Evolutionary conservation across 2,888 invertebrate genomes (phyloP).

Genomic region (Rhaphigaster nebulosa): DNA sequence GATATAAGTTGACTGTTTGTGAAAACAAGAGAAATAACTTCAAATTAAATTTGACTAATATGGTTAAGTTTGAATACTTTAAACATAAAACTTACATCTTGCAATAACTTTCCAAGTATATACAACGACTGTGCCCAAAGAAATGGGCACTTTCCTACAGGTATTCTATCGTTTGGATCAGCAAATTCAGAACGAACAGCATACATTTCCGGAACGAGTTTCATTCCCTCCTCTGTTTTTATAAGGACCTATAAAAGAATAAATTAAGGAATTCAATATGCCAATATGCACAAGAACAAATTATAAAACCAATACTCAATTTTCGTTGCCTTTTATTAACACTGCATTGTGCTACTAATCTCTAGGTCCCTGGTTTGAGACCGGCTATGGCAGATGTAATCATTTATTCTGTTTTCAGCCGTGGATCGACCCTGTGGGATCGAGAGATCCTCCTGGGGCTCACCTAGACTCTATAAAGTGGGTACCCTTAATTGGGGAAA

Average conservation of each 20-base stretch:
- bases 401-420: no score
- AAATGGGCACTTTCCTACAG: conserved; percentile 92
- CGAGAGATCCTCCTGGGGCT: no score
- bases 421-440: no score
- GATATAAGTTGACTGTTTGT: background rate
- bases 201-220: conserved; percentile 93
- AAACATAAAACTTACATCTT: conserved; percentile 78
- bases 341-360: no score
- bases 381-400: no score
- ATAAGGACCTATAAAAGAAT: conserved; percentile 76
- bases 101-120: conserved; percentile 91
- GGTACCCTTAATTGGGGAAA: no score
- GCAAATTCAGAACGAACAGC: conserved; percentile 88
- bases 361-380: no score
- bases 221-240: conserved; percentile 88
- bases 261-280: background rate
- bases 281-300: background rate
- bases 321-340: no score
- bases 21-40: background rate
- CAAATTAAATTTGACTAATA: background rate
- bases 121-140: conserved; percentile 99
- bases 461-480: no score
- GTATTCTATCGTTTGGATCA: conserved; percentile 85
- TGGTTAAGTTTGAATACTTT: conserved; percentile 23
- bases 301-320: no score